phyloP scores from a whole-genome alignment of 1,140 invertebrate genomes.

The Drosophila pachea region DNA sequence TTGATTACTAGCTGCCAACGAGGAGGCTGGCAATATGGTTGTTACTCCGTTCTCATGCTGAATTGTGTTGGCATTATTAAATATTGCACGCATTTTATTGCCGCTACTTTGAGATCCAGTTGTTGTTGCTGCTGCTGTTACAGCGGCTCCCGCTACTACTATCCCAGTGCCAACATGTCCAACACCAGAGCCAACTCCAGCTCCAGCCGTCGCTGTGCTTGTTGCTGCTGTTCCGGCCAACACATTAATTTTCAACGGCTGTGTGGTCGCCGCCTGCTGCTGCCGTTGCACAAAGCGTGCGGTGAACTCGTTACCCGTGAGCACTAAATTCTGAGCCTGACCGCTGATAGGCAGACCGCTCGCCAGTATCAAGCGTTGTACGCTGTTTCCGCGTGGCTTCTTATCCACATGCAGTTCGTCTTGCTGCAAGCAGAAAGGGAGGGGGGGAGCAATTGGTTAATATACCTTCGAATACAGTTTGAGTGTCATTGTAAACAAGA shows the following conservation, averaged over 20 bases:
- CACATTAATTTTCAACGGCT: constrained; percentile 30
- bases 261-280: constrained; percentile 12
- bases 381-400: constrained; percentile 29
- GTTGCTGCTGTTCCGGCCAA: constrained; percentile 8
- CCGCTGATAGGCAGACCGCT: constrained; percentile 68
- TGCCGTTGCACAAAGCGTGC: constrained; percentile 66
- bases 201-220: no score
- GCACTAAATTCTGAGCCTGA: constrained; percentile 68
- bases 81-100: constrained; percentile 76
- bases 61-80: constrained; percentile 66
- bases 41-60: constrained; percentile 76
- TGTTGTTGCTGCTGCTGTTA: neutral
- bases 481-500: constrained; percentile 4
- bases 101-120: constrained; percentile 59
- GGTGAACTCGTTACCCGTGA: constrained; percentile 71
- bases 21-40: constrained; percentile 72
- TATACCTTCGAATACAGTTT: constrained; percentile 6
- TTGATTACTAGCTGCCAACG: constrained; percentile 66
- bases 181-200: no score
- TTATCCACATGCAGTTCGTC: constrained; percentile 59
- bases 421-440: constrained; percentile 50
- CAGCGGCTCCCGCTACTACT: constrained; percentile 21
- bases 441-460: neutral
- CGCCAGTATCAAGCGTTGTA: constrained; percentile 66
- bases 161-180: no score